Evolutionary conservation across 2,113 vertebrate species (phyloP).

Genomic region (Gymnarchus niloticus): DNA sequence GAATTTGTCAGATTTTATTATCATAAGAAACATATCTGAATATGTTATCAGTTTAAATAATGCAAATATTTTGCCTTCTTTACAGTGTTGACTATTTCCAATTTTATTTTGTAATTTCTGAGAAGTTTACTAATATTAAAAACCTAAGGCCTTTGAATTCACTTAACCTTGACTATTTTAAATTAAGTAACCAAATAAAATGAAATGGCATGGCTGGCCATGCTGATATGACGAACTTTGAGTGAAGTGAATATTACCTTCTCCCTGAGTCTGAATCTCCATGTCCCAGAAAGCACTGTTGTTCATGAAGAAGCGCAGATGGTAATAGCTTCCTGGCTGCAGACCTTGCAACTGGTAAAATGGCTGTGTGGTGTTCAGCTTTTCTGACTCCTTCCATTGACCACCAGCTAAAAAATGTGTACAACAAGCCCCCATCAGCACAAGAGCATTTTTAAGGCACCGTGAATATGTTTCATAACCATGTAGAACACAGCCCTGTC

Average conservation of each 20-base stretch:
- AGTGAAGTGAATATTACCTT: conserved; percentile 46
- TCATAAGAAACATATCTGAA: too few relatives aligned
- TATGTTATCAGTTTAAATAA: background rate
- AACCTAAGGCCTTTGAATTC: background rate
- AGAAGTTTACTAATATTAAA: background rate
- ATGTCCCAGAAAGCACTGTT: conserved; percentile 51
- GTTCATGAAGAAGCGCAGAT: conserved; percentile 49
- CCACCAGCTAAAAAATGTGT: conserved; percentile 33
- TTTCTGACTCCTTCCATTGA: conserved; percentile 43
- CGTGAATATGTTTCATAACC: background rate
- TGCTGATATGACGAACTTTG: background rate
- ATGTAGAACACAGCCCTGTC: background rate
- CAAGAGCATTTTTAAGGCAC: background rate
- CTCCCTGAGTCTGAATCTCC: conserved; percentile 56
- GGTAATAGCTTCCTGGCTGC: conserved; percentile 63
- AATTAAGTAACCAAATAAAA: background rate
- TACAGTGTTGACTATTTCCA: background rate
- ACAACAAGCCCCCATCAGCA: background rate
- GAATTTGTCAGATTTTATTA: background rate
- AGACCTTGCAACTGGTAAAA: conserved; percentile 66
- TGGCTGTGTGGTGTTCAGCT: conserved; percentile 63
- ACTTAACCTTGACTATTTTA: too few relatives aligned
- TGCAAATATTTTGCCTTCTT: background rate
- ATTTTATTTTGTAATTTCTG: background rate
- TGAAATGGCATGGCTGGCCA: background rate